These are phyloP conservation scores for Schizothorax lantsangensis DNA, from an alignment of 2,797 vertebrate genomes.

Conservation along the genomic window DNA sequence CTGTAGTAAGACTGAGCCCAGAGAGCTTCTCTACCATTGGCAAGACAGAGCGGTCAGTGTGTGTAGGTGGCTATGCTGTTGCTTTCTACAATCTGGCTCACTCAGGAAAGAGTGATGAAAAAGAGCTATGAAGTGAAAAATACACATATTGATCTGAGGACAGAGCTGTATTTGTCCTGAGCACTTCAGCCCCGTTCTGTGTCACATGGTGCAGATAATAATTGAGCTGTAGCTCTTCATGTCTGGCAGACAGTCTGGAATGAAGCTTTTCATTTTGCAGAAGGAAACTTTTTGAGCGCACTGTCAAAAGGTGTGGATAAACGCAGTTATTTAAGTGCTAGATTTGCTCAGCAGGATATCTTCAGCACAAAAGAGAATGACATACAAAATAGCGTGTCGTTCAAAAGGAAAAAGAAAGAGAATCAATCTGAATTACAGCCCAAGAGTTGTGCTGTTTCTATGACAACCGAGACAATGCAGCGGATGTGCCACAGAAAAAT, in stretches of 20 bases:
- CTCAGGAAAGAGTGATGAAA: not conserved
- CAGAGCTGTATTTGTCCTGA: slow-evolving; percentile 4
- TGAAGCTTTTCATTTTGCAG: slow-evolving; percentile 5
- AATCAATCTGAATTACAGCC: slow-evolving; percentile 44
- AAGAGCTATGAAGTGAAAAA: not conserved
- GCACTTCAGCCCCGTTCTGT: not conserved
- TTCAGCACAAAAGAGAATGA: slow-evolving; percentile 30
- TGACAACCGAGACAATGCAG: slow-evolving; percentile 37
- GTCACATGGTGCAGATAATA: not conserved
- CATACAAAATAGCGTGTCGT: slow-evolving; percentile 6
- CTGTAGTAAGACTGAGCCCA: slow-evolving; percentile 32
- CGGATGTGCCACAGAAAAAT: slow-evolving; percentile 16
- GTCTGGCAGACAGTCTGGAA: slow-evolving; percentile 18
- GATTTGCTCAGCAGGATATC: slow-evolving; percentile 27
- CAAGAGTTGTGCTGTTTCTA: slow-evolving; percentile 20
- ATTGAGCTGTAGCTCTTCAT: not conserved
- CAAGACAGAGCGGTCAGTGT: not conserved
- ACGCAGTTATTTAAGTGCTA: slow-evolving; percentile 42
- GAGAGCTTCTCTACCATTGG: not conserved
- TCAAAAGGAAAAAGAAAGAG: slow-evolving; percentile 21
- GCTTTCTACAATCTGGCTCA: slow-evolving; percentile 26
- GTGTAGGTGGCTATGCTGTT: slow-evolving; percentile 34
- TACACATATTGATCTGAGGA: not conserved
- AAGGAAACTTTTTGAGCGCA: not conserved
- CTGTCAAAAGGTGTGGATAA: slow-evolving; percentile 43